A percentile compares a stretch with the other conserved stretches of the same genome.
Conservation (phyloP, 2,113 vertebrate species). For the Cephalopholis sonnerati region DNA sequence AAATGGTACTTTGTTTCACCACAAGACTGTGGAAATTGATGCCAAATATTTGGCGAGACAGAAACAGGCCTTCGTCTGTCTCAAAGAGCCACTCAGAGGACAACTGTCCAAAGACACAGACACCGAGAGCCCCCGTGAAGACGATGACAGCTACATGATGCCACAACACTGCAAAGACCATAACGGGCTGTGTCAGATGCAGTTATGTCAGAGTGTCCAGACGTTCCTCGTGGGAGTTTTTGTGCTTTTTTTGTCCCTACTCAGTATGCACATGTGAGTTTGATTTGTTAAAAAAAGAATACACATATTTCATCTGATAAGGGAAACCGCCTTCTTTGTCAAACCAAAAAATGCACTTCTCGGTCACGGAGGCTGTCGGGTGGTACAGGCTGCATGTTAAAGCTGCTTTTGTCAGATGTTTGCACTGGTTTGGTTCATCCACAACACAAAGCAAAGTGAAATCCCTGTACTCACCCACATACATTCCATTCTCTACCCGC, state of each 20-base stretch:
- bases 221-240: slow-evolving; percentile 36
- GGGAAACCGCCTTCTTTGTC: slow-evolving; percentile 65
- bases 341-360: slow-evolving; percentile 65
- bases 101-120: slow-evolving; percentile 43
- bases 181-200: slow-evolving; percentile 56
- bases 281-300: slow-evolving; percentile 69
- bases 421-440: slow-evolving; percentile 19
- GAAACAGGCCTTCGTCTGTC: slow-evolving; percentile 62
- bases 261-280: slow-evolving; percentile 69
- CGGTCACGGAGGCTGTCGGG: slow-evolving; percentile 51
- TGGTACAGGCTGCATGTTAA: slow-evolving; percentile 25
- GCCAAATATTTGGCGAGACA: slow-evolving; percentile 73
- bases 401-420: slow-evolving; percentile 54
- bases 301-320: slow-evolving; percentile 62
- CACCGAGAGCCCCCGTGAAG: slow-evolving; percentile 47
- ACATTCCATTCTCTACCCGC: slow-evolving; percentile 90
- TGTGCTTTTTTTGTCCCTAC: slow-evolving; percentile 30
- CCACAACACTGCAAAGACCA: slow-evolving; percentile 59
- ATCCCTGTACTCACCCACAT: slow-evolving; percentile 90
- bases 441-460: slow-evolving; percentile 16
- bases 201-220: slow-evolving; percentile 50
- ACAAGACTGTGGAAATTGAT: slow-evolving; percentile 59
- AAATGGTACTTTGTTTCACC: slow-evolving; percentile 68
- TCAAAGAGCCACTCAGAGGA: slow-evolving; percentile 63
- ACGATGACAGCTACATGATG: slow-evolving; percentile 68